These are phyloP conservation scores for Amblyopsis rosae DNA, from an alignment of 2,113 vertebrate species.

Conservation along the genomic window DNA sequence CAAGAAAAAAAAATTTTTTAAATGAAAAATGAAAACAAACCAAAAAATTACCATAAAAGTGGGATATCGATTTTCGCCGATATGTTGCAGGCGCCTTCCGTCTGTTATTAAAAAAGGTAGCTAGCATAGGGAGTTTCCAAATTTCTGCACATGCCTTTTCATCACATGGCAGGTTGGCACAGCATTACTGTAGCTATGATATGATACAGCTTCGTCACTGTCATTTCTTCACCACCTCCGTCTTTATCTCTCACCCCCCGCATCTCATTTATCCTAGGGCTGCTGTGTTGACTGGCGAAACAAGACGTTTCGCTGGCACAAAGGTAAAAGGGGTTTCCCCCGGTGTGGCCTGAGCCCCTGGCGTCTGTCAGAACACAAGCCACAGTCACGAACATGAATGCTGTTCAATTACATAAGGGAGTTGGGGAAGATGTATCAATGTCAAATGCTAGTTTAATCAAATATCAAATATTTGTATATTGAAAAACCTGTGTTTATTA, in stretches of 20 bases:
- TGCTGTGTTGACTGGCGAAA: slow-evolving; percentile 53
- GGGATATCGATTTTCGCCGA: slow-evolving; percentile 22
- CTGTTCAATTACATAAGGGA: slow-evolving; percentile 25
- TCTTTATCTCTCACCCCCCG: slow-evolving; percentile 3
- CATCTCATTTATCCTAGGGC: slow-evolving; percentile 33
- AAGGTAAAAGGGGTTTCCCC: slow-evolving; percentile 31
- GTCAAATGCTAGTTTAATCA: slow-evolving; percentile 24
- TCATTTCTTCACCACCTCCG: neutral
- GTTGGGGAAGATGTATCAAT: slow-evolving; percentile 9
- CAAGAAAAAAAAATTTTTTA: slow-evolving; percentile 61
- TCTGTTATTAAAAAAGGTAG: neutral
- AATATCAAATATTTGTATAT: neutral
- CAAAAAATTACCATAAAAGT: slow-evolving; percentile 39
- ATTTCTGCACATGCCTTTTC: slow-evolving; percentile 31
- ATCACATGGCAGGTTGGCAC: slow-evolving; percentile 49
- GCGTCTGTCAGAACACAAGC: slow-evolving; percentile 32
- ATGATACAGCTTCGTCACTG: slow-evolving; percentile 35
- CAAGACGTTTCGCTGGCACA: slow-evolving; percentile 33
- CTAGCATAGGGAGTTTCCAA: slow-evolving; percentile 53
- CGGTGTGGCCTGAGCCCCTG: slow-evolving; percentile 15
- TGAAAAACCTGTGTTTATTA: slow-evolving; percentile 1
- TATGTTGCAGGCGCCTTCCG: slow-evolving; percentile 12
- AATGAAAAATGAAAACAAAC: slow-evolving; percentile 35
- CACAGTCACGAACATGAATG: slow-evolving; percentile 18
- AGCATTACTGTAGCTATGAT: slow-evolving; percentile 15